These are phyloP conservation scores for Smithornis capensis DNA, from an alignment of 2,113 vertebrate genomes.

Conservation along the genomic window DNA sequence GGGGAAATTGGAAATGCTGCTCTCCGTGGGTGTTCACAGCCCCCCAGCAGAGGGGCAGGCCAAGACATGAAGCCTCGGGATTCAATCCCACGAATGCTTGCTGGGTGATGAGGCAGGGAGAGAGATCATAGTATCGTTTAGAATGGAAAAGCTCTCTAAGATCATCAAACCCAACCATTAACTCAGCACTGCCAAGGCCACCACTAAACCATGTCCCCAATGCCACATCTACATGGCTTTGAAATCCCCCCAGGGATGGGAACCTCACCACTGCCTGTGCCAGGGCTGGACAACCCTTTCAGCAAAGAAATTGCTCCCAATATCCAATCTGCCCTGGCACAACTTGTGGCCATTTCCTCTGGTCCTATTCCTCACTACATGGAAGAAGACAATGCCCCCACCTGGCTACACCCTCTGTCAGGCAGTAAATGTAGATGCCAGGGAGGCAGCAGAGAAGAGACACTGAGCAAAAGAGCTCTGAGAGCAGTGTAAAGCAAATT, in stretches of 20 bases:
- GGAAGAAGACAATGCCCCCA: neutral
- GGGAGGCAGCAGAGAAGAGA: neutral
- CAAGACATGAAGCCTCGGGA: rapidly evolving
- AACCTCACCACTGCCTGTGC: neutral
- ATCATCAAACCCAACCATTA: neutral
- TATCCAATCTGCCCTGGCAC: neutral
- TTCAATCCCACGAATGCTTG: neutral
- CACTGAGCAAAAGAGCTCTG: rapidly evolving
- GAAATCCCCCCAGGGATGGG: neutral
- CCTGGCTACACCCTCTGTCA: neutral
- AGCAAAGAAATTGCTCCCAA: neutral
- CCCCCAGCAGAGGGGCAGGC: neutral
- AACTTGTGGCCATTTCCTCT: neutral
- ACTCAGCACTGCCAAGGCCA: neutral
- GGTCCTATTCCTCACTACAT: neutral
- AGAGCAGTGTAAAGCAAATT: neutral
- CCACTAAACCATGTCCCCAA: neutral
- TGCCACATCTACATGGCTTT: neutral
- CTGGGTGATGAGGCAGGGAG: rapidly evolving
- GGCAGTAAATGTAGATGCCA: rapidly evolving
- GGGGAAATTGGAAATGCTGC: neutral
- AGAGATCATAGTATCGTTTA: neutral
- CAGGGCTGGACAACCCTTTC: neutral
- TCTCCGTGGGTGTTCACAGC: rapidly evolving
- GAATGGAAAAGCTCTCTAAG: neutral